Evolutionary conservation across 2,113 vertebrate genomes (phyloP).

Genomic region (Pogona vitticeps): DNA sequence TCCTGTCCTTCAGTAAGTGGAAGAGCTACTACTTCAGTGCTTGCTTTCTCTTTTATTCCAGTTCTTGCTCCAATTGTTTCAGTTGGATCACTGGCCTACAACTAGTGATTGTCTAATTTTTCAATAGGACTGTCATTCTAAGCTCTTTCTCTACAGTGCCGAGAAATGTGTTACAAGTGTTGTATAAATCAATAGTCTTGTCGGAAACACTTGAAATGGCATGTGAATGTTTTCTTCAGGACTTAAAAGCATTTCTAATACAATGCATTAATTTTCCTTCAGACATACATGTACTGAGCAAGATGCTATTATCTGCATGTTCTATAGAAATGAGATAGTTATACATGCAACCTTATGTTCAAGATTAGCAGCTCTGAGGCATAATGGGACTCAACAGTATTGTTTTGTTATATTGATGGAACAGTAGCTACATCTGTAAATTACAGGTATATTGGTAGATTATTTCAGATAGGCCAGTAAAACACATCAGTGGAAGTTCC

Average conservation of each 20-base stretch:
- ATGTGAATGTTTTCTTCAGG: neutral
- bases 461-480: too few species aligned
- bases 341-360: neutral
- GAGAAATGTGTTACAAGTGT: neutral
- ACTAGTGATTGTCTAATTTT: neutral
- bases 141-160: neutral
- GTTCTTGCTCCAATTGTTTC: neutral
- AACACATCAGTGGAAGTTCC: neutral
- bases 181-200: neutral
- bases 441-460: too few species aligned
- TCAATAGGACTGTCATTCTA: neutral
- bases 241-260: constrained; percentile 47
- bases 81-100: neutral
- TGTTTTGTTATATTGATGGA: neutral
- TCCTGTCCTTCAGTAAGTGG: neutral
- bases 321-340: constrained; percentile 42
- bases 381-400: neutral
- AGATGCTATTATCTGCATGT: constrained; percentile 48
- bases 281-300: constrained; percentile 26
- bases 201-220: constrained; percentile 54
- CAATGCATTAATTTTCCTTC: constrained; percentile 57
- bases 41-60: neutral
- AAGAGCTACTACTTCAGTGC: neutral
- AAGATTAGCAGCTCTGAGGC: neutral
- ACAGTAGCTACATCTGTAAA: neutral